Percentiles rank a stretch among this genome's conserved stretches.
Conservation (phyloP, 2,888 invertebrate genomes). For the Anodontia alba region DNA sequence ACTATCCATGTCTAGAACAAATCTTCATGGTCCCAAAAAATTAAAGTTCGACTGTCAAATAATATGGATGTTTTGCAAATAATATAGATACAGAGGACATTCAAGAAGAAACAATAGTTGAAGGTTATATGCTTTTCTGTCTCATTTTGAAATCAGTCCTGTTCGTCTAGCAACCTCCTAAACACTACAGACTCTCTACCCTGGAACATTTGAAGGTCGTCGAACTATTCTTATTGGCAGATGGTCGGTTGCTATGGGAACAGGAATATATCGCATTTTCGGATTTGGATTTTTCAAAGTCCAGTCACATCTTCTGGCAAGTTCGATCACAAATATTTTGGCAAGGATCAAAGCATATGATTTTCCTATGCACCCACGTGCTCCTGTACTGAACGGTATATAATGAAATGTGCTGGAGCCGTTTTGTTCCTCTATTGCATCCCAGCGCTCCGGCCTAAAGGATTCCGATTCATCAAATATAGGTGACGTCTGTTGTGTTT, state of each 20-base stretch:
- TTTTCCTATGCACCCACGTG: slow-evolving; percentile 58
- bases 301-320: slow-evolving; percentile 58
- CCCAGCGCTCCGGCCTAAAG: slow-evolving; percentile 64
- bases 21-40: too few relatives aligned
- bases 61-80: too few relatives aligned
- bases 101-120: too few relatives aligned
- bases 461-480: slow-evolving; percentile 39
- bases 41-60: too few relatives aligned
- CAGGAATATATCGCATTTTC: slow-evolving; percentile 56
- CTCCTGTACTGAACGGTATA: slow-evolving; percentile 56
- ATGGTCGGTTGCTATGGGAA: slow-evolving; percentile 50
- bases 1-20: too few relatives aligned
- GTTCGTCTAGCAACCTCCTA: too few relatives aligned
- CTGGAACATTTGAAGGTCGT: neutral
- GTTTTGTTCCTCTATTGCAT: slow-evolving; percentile 10
- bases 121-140: too few relatives aligned
- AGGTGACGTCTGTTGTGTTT: slow-evolving; percentile 57
- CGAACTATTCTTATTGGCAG: slow-evolving; percentile 34
- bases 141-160: too few relatives aligned
- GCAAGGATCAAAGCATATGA: slow-evolving; percentile 50
- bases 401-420: slow-evolving; percentile 43
- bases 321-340: slow-evolving; percentile 58
- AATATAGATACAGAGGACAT: too few relatives aligned
- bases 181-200: too few relatives aligned
- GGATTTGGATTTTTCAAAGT: slow-evolving; percentile 47